Base-by-base conservation (phyloP, 2,113 vertebrate genomes). In the Galeopterus variegatus region DNA sequence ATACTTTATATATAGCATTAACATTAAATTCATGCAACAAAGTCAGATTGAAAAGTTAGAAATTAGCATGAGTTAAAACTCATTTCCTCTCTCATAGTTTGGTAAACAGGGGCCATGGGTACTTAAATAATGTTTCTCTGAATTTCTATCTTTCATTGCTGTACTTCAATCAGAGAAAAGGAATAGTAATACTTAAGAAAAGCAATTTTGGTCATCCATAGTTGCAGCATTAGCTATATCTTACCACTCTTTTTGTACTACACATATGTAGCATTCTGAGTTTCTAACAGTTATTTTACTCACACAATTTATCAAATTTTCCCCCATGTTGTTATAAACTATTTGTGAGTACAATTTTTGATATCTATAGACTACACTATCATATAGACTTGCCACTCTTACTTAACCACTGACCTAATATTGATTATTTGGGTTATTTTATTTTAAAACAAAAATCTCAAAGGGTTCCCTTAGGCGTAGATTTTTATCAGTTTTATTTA, bases 371-470 rank as follows among this genome's bases (percentile, higher is more conserved):
- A 64, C 26, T 90, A 4, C 79, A 23, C 36, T 33, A 31, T 56
- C 36, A 56, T 21, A 36, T 14, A 92, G 45, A 73, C 58, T 94
- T 88, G 58, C 28, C 60, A 84, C 41, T 26, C 3, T 93, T 67
- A 70, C 62, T 73, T 96, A 92, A 79, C 26, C 28, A 90, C 28
- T 70, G 28, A 81, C 21, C 58, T 81, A 76, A 73, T 77, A 72
- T 56, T 87, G 67, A 3, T 45, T 90, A 67, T 65, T 65, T 81
- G 31, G 14, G 19, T 64, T 69, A 45, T 58, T 94, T 95, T 60
- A 87, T 88, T 96, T 91, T 93, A 77, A 92, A 96, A 92, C 77
- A 62, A 92, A 64, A 67, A 33, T 80, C 76, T 70, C 54, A 62
- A 87, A 94, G 17, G 8, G 4, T 76, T 87, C 41, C 48, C n/a